These are phyloP conservation scores for Cladopsammia gracilis DNA, from an alignment of 64 coral and sea anemone species.

Conservation along the genomic window DNA sequence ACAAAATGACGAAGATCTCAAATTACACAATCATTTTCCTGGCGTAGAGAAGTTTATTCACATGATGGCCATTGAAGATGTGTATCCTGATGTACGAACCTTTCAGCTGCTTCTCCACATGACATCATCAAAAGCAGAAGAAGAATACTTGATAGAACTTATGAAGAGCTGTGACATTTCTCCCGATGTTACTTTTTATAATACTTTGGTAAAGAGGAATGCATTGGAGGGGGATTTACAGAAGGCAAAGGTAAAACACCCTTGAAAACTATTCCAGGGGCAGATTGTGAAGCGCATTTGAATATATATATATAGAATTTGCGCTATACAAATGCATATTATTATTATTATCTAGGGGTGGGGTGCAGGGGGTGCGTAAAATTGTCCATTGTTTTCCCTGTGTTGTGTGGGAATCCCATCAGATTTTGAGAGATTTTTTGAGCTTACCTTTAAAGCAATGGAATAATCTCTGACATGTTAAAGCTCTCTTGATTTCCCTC, in stretches of 20 bases:
- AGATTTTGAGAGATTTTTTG: no score
- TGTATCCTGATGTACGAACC: conserved; percentile 84
- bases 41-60: conserved; percentile 80
- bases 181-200: conserved; percentile 84
- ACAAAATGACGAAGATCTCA: background rate
- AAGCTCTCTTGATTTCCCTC: background rate
- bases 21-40: conserved; percentile 47
- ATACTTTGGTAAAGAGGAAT: conserved; percentile 76
- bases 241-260: conserved; percentile 66
- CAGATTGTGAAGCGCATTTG: no score
- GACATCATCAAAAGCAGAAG: conserved; percentile 60
- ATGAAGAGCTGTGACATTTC: conserved; percentile 76
- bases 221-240: conserved; percentile 45
- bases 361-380: no score
- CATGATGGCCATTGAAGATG: conserved; percentile 82
- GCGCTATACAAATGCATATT: no score
- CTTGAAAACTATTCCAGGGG: no score
- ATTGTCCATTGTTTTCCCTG: no score
- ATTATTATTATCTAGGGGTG: no score
- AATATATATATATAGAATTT: no score
- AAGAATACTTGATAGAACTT: conserved; percentile 71
- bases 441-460: no score
- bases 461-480: no score
- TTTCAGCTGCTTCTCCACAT: conserved; percentile 87
- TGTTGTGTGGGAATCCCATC: no score